Conservation (phyloP, 37 sponge, comb jelly and placozoan species). For the Corticium candelabrum region DNA sequence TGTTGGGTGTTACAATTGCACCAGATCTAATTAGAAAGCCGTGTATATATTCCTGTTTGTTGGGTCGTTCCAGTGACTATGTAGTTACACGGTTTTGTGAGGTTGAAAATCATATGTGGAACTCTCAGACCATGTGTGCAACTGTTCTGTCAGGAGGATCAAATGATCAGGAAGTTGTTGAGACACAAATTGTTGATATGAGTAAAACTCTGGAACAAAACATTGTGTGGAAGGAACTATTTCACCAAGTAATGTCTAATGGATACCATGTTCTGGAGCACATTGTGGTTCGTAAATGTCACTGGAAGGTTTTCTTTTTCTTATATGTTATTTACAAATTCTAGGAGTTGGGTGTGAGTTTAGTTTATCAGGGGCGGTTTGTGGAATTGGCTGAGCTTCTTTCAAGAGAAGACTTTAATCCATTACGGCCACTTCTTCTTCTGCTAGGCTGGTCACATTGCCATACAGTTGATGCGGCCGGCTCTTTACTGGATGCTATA, state of each 20-base stretch:
- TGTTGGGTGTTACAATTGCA: neutral
- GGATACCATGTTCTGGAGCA: conserved; percentile 54
- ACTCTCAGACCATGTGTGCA: conserved; percentile 9
- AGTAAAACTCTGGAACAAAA: neutral
- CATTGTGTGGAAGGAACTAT: conserved; percentile 41
- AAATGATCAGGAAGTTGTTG: too few relatives aligned
- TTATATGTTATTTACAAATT: conserved; percentile 10
- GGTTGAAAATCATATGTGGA: conserved; percentile 46
- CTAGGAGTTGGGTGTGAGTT: conserved; percentile 50
- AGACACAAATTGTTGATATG: neutral
- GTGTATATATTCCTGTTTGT: conserved; percentile 52
- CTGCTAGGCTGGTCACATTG: conserved; percentile 82
- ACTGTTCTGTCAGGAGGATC: too few relatives aligned
- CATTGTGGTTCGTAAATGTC: conserved; percentile 39
- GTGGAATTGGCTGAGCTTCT: conserved; percentile 46
- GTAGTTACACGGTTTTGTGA: conserved; percentile 50
- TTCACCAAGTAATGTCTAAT: conserved; percentile 31
- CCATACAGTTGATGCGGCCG: conserved; percentile 40
- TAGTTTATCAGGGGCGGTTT: conserved; percentile 44
- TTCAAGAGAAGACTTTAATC: conserved; percentile 27
- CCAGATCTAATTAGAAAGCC: neutral
- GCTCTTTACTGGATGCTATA: conserved; percentile 59
- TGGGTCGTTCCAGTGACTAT: conserved; percentile 34
- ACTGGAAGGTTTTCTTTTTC: too few relatives aligned
- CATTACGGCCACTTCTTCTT: conserved; percentile 59